A percentile compares a stretch with the other conserved stretches of the same genome.
phyloP scores from a whole-genome alignment of 2,797 vertebrate genomes.

The Schizopygopsis pylzovi region DNA sequence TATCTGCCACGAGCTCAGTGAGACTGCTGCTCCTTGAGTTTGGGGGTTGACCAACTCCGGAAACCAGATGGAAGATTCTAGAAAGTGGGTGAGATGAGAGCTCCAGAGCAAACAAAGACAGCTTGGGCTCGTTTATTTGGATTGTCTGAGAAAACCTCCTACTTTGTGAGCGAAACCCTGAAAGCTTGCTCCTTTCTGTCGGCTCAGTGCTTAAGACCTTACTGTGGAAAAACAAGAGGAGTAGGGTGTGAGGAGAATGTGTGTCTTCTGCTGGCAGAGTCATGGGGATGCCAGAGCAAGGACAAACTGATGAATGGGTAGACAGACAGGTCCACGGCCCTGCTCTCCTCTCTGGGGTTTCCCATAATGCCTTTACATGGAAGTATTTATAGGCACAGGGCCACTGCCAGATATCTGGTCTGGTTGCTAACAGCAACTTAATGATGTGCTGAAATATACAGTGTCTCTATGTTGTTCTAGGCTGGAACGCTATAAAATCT shows the following conservation, averaged over 20 bases:
- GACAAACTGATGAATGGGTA: slow-evolving; percentile 62
- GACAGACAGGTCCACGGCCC: slow-evolving; percentile 66
- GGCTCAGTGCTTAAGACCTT: slow-evolving; percentile 34
- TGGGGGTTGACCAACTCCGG: slow-evolving; percentile 44
- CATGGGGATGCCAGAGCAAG: slow-evolving; percentile 16
- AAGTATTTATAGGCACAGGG: slow-evolving; percentile 72
- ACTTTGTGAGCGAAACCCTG: slow-evolving; percentile 41
- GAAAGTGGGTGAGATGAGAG: slow-evolving; percentile 41
- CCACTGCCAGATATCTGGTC: slow-evolving; percentile 66
- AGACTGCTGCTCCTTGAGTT: background rate
- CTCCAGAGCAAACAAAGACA: slow-evolving; percentile 55
- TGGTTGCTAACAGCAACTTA: slow-evolving; percentile 72
- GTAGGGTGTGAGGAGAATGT: slow-evolving; percentile 23
- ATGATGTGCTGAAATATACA: slow-evolving; percentile 61
- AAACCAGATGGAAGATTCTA: slow-evolving; percentile 52
- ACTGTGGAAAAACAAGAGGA: slow-evolving; percentile 43
- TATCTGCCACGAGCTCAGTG: slow-evolving; percentile 17
- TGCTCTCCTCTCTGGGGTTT: slow-evolving; percentile 63
- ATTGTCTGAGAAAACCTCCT: slow-evolving; percentile 60
- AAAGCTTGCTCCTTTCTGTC: slow-evolving; percentile 44
- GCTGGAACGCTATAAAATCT: slow-evolving; percentile 52
- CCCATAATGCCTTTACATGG: slow-evolving; percentile 72
- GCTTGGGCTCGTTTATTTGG: slow-evolving; percentile 66
- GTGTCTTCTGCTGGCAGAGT: slow-evolving; percentile 39
- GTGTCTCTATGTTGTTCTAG: slow-evolving; percentile 56